Base-by-base conservation (phyloP, 2,888 invertebrate genomes). In the Thecophora atra region DNA sequence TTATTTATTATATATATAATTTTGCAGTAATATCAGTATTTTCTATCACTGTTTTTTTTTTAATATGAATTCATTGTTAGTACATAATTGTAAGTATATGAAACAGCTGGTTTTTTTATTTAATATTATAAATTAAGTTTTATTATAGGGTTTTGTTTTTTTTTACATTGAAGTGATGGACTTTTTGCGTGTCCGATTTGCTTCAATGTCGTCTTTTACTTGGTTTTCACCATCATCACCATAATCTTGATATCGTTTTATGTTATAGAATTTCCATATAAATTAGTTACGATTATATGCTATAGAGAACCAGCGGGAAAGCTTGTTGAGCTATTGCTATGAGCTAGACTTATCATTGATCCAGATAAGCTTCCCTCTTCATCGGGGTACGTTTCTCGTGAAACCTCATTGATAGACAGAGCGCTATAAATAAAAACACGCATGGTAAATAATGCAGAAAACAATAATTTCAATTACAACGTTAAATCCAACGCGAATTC, bases 301-400 rank as follows among this genome's bases (percentile, higher is more conserved):
- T 90, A 91, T 84, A 91, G 91, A 88, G 91, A 92, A 87, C 92
- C 92, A 84, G 94, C 93, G 79, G 94, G 94, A 88, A 95, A 95
- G 88, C 94, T 94, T 83, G 94, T 94, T 82, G 96, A 95, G 88
- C 96, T 96, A 90, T 95, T 95, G 90, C 95, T 96, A 89, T 96
- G 95, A 78, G 96, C 96, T 87, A 98, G 91, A 88, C 97, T 97
- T 83, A 95, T 90, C 94, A 97, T 95, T 81, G 97, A 97, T 82
- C 97, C 97, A 74, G 96, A 96, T 80, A 97, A 90, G 84, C 96
- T 95, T 83, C 93, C 93, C 87, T 96, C 97, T 86, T 95, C 96
- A 80, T 96, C 96, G 81, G 93, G 93, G 88, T 94, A 95, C 79
- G 92, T 91, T 87, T 96, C 95, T 82, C 94, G 91, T 80, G 96